Evolutionary conservation across 2,113 vertebrate species (phyloP), one percentile per base, ranked within the genome.

Genomic region (Sebastes fasciatus): DNA sequence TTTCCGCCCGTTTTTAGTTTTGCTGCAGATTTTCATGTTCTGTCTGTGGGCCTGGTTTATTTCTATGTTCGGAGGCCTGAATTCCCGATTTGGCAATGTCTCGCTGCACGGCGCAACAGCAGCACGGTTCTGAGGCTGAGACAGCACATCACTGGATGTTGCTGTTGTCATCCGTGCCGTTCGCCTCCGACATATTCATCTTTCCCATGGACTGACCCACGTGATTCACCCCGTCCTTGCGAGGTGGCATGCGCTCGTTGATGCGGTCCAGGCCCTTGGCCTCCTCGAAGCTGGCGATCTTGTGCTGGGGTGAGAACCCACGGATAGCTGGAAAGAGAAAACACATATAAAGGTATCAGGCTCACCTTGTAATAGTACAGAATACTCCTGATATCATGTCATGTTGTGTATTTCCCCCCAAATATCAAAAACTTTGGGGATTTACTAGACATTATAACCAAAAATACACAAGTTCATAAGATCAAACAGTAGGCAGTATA

Each of bases 171-270:
- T 96, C 96, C 21, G 96, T 96, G 92, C 96, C 96, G 48, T 96
- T 96, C 14, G 95, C 95, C 89, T 96, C 96, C 0, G 95, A 95
- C 95, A 96, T 93, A 91, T 96, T 96, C 95, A 96, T 96, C 91
- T 96, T 96, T 62, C 95, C 95, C 92, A 96, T 96, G 87, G 96
- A 96, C 68, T 95, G 95, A 76, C 95, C 96, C 82, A 96, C 95
- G 1, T 96, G 94, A 91, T 96, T 96, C 70, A 96, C 95, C n/a
- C 94, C 95, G 0, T 96, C 96, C 85, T 79, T 95, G 86, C 96
- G 95, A 11, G 96, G 96, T 0, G 96, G 96, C 96, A 96, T 96
- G 85, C 96, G 94, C 85, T 96, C 96, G 9, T 96, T 96, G 94
- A 96, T 96, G 86, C 96, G 96, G 88, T 96, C 96, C 48, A 96